These are phyloP conservation scores for Aplidium turbinatum DNA, from an alignment of 23 tunicate species.

Conservation along the genomic window DNA sequence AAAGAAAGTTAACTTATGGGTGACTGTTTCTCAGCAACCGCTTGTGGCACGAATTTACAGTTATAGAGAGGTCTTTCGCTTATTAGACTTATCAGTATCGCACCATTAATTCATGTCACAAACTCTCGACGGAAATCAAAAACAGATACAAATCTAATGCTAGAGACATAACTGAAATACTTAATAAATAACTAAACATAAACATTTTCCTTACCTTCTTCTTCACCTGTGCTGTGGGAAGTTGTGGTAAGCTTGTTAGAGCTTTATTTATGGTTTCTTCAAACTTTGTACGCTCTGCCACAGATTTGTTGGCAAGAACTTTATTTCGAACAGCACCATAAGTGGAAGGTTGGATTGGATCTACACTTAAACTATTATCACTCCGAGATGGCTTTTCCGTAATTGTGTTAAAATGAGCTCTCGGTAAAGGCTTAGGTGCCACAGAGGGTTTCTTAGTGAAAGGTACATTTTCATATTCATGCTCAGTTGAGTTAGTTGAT, in stretches of 20 bases:
- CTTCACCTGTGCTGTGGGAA: conserved; percentile 33
- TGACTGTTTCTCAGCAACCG: too few relatives aligned
- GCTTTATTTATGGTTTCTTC: conserved; percentile 89
- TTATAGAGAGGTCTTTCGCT: too few relatives aligned
- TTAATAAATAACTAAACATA: too few relatives aligned
- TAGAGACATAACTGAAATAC: too few relatives aligned
- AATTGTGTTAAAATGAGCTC: neutral
- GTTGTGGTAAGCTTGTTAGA: conserved; percentile 74
- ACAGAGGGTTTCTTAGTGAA: conserved; percentile 6
- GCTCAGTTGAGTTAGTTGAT: neutral
- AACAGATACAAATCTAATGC: too few relatives aligned
- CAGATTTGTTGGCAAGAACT: conserved; percentile 60
- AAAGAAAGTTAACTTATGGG: too few relatives aligned
- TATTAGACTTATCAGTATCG: too few relatives aligned
- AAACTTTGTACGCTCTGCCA: conserved; percentile 69
- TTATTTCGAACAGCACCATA: conserved; percentile 44
- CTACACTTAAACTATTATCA: neutral
- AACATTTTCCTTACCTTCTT: conserved; percentile 10
- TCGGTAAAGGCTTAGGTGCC: conserved; percentile 4
- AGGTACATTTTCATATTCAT: conserved; percentile 17
- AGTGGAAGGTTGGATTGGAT: neutral
- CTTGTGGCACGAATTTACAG: too few relatives aligned
- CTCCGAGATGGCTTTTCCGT: neutral
- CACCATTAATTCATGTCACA: too few relatives aligned
- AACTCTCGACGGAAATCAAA: too few relatives aligned